Conservation (phyloP, 2,888 invertebrate genomes). For the Seladonia tumulorum region DNA sequence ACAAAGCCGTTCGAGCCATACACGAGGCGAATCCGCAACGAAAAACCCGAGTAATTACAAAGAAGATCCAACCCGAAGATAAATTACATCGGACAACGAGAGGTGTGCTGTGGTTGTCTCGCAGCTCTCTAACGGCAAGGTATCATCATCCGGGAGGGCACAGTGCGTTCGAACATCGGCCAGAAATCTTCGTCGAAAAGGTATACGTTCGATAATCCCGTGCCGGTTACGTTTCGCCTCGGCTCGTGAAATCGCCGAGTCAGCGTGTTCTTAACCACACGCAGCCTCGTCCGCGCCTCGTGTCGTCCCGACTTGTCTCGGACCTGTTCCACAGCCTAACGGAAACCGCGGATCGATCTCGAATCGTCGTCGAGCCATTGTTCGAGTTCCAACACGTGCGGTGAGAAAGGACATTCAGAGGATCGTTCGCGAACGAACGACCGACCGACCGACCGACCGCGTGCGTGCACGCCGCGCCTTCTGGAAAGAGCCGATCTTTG, state of each 20-base stretch:
- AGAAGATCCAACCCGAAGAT: conserved; percentile 42
- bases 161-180: conserved; percentile 30
- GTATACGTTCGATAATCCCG: conserved; percentile 18
- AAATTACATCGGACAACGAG: conserved; percentile 47
- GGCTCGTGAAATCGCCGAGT: conserved; percentile 75
- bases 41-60: conserved; percentile 18
- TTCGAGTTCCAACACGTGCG: not conserved
- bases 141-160: conserved; percentile 10
- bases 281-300: conserved; percentile 42
- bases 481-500: conserved; percentile 53
- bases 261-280: conserved; percentile 70
- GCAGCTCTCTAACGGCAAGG: conserved; percentile 21
- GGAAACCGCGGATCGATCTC: not conserved
- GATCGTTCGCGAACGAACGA: conserved; percentile 12
- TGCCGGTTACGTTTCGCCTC: conserved; percentile 43
- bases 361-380: not conserved
- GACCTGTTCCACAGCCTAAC: not conserved
- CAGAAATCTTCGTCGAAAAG: not conserved
- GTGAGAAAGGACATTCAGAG: not conserved
- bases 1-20: conserved; percentile 25
- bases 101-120: conserved; percentile 49
- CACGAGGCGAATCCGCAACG: conserved; percentile 7
- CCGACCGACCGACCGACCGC: conserved; percentile 37
- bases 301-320: conserved; percentile 5
- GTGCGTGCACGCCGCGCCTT: conserved; percentile 62